phyloP scores from a whole-genome alignment of 2,888 invertebrate species.

The Pterostichus madidus region DNA sequence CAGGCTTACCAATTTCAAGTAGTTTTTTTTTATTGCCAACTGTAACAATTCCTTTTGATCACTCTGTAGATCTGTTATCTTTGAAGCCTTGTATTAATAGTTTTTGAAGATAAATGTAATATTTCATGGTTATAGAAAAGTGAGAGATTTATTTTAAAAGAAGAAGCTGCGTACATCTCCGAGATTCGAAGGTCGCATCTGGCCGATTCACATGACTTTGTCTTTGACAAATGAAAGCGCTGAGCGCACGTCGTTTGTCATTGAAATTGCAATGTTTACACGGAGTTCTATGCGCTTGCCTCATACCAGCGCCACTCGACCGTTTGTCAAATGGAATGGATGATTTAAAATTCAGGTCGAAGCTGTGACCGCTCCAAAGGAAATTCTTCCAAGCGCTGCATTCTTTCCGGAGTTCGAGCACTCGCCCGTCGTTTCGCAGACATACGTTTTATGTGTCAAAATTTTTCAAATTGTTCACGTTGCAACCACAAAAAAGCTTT shows the following conservation, averaged over 20 bases:
- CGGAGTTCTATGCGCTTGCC: conserved; percentile 14
- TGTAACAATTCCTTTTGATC: too few relatives aligned
- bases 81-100: too few relatives aligned
- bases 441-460: conserved; percentile 51
- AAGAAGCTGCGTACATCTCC: background rate
- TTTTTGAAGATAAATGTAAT: background rate
- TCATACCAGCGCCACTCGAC: conserved; percentile 1
- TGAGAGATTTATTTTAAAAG: background rate
- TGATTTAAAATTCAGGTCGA: conserved; percentile 58
- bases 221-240: conserved; percentile 63
- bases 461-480: conserved; percentile 49
- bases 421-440: background rate
- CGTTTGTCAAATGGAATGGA: conserved; percentile 57
- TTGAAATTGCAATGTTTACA: conserved; percentile 63
- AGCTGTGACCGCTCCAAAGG: conserved; percentile 18
- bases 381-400: conserved; percentile 19
- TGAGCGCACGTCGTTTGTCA: conserved; percentile 57
- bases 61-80: too few relatives aligned
- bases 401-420: conserved; percentile 28
- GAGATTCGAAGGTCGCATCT: conserved; percentile 39
- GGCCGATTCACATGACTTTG: conserved; percentile 52
- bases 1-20: too few relatives aligned
- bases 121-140: conserved; percentile 41
- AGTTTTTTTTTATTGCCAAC: too few relatives aligned
- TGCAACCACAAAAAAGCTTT: conserved; percentile 42